Percentiles rank a stretch among this genome's conserved stretches.
Evolutionary conservation across 1,140 invertebrate species (phyloP).

Genomic region (Pseudomyrmex dendroicus): DNA sequence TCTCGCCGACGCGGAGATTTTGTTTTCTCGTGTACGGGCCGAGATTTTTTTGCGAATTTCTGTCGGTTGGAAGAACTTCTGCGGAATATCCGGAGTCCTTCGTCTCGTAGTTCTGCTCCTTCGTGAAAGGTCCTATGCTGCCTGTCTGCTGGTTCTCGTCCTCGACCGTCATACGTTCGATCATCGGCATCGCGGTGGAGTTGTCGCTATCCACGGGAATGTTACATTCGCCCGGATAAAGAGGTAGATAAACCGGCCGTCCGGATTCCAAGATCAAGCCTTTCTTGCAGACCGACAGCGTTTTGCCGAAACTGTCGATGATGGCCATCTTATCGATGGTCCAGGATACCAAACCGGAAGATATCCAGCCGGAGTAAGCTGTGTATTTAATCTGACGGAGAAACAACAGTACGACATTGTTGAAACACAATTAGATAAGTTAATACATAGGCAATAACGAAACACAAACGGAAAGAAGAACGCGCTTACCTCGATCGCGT

Average conservation of each 20-base stretch:
- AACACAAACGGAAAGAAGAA: not conserved
- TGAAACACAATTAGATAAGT: not conserved
- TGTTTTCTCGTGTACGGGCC: constrained; percentile 82
- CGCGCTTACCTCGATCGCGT: constrained; percentile 81
- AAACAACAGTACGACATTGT: not conserved
- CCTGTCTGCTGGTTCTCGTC: constrained; percentile 60
- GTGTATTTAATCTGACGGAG: constrained; percentile 91
- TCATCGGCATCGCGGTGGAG: constrained; percentile 51
- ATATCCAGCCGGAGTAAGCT: constrained; percentile 96
- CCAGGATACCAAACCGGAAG: constrained; percentile 92
- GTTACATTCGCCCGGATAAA: constrained; percentile 92
- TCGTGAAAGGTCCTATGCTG: constrained; percentile 78
- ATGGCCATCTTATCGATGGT: constrained; percentile 93
- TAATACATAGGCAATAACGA: too few relatives aligned
- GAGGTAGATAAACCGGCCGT: constrained; percentile 88
- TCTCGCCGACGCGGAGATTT: constrained; percentile 62
- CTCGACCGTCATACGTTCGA: constrained; percentile 56
- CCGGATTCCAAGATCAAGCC: constrained; percentile 91
- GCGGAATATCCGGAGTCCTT: constrained; percentile 59
- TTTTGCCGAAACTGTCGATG: constrained; percentile 94
- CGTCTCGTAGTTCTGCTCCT: constrained; percentile 80
- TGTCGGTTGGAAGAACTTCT: constrained; percentile 62
- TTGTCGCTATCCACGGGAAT: constrained; percentile 80
- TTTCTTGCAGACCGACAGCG: constrained; percentile 92
- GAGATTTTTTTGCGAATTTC: constrained; percentile 71